Evolutionary conservation across 1,140 invertebrate species (phyloP), one percentile per base, ranked within the genome.

Genomic region (Scaptomyza montana): DNA sequence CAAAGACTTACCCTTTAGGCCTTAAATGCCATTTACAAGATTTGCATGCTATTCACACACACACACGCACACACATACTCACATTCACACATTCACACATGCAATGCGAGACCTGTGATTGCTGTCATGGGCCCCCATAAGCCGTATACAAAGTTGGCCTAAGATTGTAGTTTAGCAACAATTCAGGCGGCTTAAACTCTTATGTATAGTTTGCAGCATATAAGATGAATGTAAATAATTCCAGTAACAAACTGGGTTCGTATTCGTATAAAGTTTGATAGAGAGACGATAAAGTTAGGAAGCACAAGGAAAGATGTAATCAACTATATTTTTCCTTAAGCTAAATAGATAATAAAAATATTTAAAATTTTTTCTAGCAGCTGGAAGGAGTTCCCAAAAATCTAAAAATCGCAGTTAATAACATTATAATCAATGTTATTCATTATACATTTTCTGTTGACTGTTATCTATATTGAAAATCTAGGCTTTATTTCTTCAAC

Each of bases 21-120:
- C 45, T 30, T 25, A 54, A 45, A 68, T 77, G 77, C 28, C 81
- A 75, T 76, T 71, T 50, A 65, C 60, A 76, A 73, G 76, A 76
- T 69, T 73, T 57, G 36, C 57, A 53, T 60, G 59, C 45, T 28
- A 39, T 50, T 50, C 28, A 57, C 56, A 56, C 50, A 51, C 41
- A 39, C 28, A 57, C 56, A 56, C 50, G 46, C 41, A 39, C 28
- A 28, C 39, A 59, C 62, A 66, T 3, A 39, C 33, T 51, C 4
- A 19, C 39, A 33, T 5, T 36, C 13, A 21, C 4, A 19, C 39
- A 33, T 5, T 36, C 13, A 21, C 55, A 33, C 54, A 28, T n/a
- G 10, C n/a, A 10, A 16, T 9, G 51, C 13, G 13, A 36, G 50
- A 68, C 56, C 65, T 66, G 78, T 57, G 47, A 66, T 63, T 65